Percentiles rank a stretch among this genome's conserved stretches.
These are phyloP conservation scores for Macrochelys suwanniensis DNA, from an alignment of 2,797 vertebrate genomes.

Conservation along the genomic window DNA sequence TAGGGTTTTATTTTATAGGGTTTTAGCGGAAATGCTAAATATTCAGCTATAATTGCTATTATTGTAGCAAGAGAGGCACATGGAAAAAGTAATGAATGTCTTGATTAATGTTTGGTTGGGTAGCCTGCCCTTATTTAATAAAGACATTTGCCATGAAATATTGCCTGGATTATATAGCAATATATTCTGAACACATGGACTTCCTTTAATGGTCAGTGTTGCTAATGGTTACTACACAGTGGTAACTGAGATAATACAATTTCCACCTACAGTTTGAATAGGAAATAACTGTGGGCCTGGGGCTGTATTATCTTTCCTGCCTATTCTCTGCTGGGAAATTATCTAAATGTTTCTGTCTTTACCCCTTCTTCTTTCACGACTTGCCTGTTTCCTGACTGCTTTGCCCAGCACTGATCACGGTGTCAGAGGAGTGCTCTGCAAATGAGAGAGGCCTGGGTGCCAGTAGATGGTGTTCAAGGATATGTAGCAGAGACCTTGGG, in stretches of 20 bases:
- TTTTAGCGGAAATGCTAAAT: neutral
- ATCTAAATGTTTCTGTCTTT: neutral
- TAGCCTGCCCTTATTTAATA: neutral
- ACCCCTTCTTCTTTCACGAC: neutral
- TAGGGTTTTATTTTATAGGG: neutral
- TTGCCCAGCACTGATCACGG: neutral
- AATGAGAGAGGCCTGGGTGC: neutral
- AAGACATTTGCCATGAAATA: neutral
- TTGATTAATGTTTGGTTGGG: neutral
- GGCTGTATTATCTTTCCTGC: neutral
- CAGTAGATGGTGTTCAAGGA: rapidly evolving
- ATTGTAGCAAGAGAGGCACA: neutral
- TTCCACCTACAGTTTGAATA: neutral
- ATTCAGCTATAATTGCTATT: neutral
- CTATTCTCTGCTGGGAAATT: neutral
- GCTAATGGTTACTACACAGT: neutral
- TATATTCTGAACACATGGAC: neutral
- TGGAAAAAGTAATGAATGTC: neutral
- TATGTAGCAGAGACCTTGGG: rapidly evolving
- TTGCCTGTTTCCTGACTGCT: neutral
- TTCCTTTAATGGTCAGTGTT: neutral
- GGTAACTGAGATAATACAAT: neutral
- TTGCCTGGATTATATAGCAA: neutral
- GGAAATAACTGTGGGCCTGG: neutral
- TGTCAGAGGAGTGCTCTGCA: neutral